Base-by-base conservation (phyloP, 2,797 vertebrate species). In the Smutsia temminckii region DNA sequence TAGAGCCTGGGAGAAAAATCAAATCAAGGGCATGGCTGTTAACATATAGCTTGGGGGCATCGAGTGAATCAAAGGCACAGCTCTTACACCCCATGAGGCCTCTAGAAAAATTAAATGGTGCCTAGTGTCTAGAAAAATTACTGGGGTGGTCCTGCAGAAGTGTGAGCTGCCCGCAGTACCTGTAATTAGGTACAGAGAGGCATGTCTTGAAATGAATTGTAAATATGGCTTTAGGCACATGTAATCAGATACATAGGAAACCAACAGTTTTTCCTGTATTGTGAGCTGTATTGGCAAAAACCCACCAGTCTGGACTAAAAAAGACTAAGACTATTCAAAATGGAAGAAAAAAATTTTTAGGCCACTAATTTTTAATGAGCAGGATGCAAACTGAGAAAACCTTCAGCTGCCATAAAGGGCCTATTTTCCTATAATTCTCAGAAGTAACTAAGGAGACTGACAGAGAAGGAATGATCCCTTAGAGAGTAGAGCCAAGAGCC, bases 371-470 rank as follows among this genome's bases (percentile, higher is more conserved):
- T 79, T 55, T 83, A 37, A 69, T 27, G 59, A 32, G 9, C 13
- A 42, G 40, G 85, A 29, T 10, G 6, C 57, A 83, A 40, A 34
- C 63, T 55, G 59, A 61, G 37, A 23, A 81, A 66, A 20, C 11
- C 32, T 29, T 63, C 34, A 8, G 18, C 5, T 18, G 49, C 61
- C 5, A 40, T 0, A 7, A 42, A 57, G 8, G 49, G 10, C 16
- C 1, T 32, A 69, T 75, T 40, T 92, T 75, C 17, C 25, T 13
- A 16, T 84, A 23, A 18, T 94, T 93, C 59, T 95, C 69, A 64
- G 55, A 84, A 74, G 40, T 34, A n/a, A 90, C 59, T 49, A 59
- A 91, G 59, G 37, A 89, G n/a, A 51, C 40, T 21, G 27, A 42
- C 5, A 11, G n/a, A 4, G 25, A 37, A 78, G 59, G 40, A 85